phyloP scores from a whole-genome alignment of 2,797 vertebrate genomes.

The Darevskia mixta region DNA sequence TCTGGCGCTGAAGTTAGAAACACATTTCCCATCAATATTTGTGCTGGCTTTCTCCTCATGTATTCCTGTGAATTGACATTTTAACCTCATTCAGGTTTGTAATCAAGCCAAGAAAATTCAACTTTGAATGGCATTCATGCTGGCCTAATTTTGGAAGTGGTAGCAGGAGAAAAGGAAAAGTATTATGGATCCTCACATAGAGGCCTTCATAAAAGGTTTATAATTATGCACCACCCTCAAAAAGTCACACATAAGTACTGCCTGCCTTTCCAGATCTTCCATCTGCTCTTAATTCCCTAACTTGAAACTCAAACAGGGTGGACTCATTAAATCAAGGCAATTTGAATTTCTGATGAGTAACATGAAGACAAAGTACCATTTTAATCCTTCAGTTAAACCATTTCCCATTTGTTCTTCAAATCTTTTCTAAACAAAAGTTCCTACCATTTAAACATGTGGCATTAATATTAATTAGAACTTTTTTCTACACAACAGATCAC shows the following conservation, averaged over 20 bases:
- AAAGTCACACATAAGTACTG: neutral
- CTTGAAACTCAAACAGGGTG: neutral
- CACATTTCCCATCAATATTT: neutral
- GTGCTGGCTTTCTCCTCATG: neutral
- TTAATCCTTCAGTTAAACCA: neutral
- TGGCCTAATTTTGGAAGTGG: constrained; percentile 29
- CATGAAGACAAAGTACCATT: neutral
- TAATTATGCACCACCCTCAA: neutral
- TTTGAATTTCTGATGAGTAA: neutral
- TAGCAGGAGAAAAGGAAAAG: neutral
- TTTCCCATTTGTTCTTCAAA: neutral
- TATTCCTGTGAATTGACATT: constrained; percentile 25
- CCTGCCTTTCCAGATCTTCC: neutral
- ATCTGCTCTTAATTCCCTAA: neutral
- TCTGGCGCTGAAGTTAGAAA: constrained; percentile 13
- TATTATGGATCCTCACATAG: neutral
- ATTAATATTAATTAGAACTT: neutral
- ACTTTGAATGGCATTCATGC: constrained; percentile 23
- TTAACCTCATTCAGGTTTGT: neutral
- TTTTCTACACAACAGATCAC: neutral
- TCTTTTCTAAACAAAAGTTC: neutral
- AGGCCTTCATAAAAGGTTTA: neutral
- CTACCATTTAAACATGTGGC: neutral
- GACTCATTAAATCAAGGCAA: neutral
- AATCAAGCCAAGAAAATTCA: neutral